Base-by-base conservation (phyloP, 2,888 invertebrate genomes). In the Cryptophagus acutangulus region DNA sequence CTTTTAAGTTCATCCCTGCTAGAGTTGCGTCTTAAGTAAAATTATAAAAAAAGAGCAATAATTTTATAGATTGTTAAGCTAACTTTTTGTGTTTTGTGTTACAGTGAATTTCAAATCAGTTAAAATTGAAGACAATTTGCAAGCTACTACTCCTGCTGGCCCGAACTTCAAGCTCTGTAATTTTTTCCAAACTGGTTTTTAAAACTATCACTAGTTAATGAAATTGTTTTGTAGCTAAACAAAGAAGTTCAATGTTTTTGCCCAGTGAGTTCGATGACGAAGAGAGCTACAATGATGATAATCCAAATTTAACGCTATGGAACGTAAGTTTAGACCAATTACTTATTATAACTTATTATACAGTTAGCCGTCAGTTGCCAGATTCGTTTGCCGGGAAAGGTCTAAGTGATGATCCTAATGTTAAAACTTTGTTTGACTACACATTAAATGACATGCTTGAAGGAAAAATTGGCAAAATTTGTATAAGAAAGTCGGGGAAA, bases 381-480 rank as follows among this genome's bases (percentile, higher is more conserved):
- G 59, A 63, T 49, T 61, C 63, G n/a, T 60, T 69, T 48, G 58
- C 62, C 29, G 66, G 64, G 3, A 62, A 63, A 51, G 62, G 62
- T 10, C 58, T 63, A 5, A 63, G 61, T 46, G 63, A 67, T 37
- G 62, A 66, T 48, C 54, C 59, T 17, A 57, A 55, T 46, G 52
- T 48, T 37, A 54, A 54, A 48, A 55, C 58, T 40, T 17, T 58
- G 10, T 54, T 58, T 25, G 66, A 67, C 45, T 66, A 59, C 45
- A 51, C 60, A 35, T 45, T 67, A 36, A 49, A 44, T 33, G 54
- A 61, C 28, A 63, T 67, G 63, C 41, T 55, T 4, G 69, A 67
- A 49, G 67, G 69, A 2, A 56, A 64, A 55, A 59, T 67, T 33
- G 69, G 69, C 8, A 65, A 62, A 53, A 45, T 67, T 37, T 31